Evolutionary conservation across 1,140 invertebrate genomes (phyloP).

Genomic region (Pygmarrhopalites habei): DNA sequence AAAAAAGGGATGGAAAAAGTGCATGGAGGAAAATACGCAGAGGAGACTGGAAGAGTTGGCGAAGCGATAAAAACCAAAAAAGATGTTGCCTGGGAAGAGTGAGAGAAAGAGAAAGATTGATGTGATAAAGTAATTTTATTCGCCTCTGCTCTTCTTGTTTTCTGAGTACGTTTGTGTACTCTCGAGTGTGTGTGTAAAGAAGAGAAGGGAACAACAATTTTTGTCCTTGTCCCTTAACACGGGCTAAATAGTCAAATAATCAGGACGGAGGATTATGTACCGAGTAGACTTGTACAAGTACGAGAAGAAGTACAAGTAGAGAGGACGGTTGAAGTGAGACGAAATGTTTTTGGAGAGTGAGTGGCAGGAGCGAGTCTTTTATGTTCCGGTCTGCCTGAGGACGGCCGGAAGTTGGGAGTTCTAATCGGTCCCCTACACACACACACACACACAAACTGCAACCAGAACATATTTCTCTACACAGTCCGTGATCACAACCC

Average conservation of each 20-base stretch:
- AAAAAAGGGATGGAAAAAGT: neutral
- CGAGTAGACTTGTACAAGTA: too few species aligned
- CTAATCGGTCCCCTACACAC: slow-evolving; percentile 5
- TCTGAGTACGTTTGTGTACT: too few species aligned
- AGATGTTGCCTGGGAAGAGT: neutral
- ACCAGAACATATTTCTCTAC: slow-evolving; percentile 13
- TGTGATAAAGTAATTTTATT: slow-evolving; percentile 15
- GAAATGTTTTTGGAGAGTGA: too few species aligned
- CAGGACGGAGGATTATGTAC: too few species aligned
- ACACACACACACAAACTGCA: too few species aligned
- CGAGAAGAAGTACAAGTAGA: too few species aligned
- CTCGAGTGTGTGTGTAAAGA: too few species aligned
- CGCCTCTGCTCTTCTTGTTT: neutral
- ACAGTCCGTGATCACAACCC: too few species aligned
- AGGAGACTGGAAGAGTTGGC: neutral
- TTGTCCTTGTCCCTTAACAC: too few species aligned
- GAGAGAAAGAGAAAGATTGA: slow-evolving; percentile 11
- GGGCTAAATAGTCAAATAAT: too few species aligned
- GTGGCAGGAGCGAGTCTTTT: neutral
- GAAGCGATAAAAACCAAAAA: slow-evolving; percentile 1
- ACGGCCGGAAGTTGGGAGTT: slow-evolving; percentile 3
- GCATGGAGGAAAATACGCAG: neutral
- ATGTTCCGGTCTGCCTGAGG: slow-evolving; percentile 11
- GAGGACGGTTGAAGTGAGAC: too few species aligned
- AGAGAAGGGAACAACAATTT: too few species aligned